Percentiles rank a stretch among this genome's conserved stretches.
These are phyloP conservation scores for Hemicentrotus pulcherrimus DNA, from an alignment of 35 echinoderm and acorn worm genomes.

Conservation along the genomic window DNA sequence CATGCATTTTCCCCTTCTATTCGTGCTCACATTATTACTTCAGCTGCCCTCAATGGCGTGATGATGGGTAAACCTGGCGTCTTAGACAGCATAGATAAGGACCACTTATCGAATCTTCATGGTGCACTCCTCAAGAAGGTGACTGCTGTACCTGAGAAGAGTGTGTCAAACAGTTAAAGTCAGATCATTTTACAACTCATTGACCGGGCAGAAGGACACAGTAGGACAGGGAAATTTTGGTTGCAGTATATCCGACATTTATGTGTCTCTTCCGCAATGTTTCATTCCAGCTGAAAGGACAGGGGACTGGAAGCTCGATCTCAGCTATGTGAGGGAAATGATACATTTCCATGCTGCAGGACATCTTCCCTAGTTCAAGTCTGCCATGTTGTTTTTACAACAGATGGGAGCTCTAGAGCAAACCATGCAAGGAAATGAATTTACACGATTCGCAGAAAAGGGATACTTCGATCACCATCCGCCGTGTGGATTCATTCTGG, in stretches of 20 bases:
- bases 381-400: no score
- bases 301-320: constrained; percentile 64
- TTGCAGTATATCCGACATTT: no score
- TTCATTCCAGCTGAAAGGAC: constrained; percentile 71
- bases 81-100: constrained; percentile 45
- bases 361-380: constrained; percentile 17
- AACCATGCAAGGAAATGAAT: no score
- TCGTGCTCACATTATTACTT: constrained; percentile 27
- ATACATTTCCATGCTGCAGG: constrained; percentile 58
- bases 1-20: no score
- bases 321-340: constrained; percentile 63
- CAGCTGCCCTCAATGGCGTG: constrained; percentile 56
- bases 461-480: no score
- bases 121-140: constrained; percentile 14
- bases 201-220: constrained; percentile 47
- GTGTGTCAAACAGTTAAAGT: constrained; percentile 32
- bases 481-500: no score
- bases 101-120: background rate
- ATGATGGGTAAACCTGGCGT: constrained; percentile 44
- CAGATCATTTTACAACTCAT: constrained; percentile 59
- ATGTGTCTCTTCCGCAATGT: constrained; percentile 48
- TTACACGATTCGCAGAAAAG: no score
- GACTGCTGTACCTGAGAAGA: constrained; percentile 40
- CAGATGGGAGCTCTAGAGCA: no score
- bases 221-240: constrained; percentile 64